Evolutionary conservation across 2,888 invertebrate species (phyloP).

Genomic region (Merodon equestris): DNA sequence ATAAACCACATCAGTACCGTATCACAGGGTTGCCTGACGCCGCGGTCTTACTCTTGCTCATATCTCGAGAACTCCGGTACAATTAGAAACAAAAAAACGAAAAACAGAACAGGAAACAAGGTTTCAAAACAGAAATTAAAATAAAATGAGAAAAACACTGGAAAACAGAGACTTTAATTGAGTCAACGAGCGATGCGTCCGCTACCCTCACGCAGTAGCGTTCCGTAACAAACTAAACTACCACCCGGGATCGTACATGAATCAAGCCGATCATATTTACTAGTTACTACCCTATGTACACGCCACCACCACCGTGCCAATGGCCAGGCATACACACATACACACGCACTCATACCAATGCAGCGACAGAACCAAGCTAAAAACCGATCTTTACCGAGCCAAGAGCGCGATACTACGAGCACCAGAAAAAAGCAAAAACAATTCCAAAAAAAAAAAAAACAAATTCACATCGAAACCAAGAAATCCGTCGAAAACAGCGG

Average conservation of each 20-base stretch:
- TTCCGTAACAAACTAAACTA: conserved; percentile 60
- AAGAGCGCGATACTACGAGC: conserved; percentile 14
- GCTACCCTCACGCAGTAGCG: conserved; percentile 51
- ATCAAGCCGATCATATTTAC: conserved; percentile 60
- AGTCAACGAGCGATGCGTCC: background rate
- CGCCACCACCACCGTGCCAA: conserved; percentile 18
- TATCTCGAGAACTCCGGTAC: background rate
- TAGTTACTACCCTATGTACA: conserved; percentile 64
- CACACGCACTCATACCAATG: conserved; percentile 34
- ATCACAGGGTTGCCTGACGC: background rate
- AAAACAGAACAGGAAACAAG: conserved; percentile 9
- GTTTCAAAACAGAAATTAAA: conserved; percentile 30
- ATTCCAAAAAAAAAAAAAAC: no score
- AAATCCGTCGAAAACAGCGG: no score
- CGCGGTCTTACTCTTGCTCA: conserved; percentile 52
- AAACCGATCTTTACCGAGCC: conserved; percentile 46
- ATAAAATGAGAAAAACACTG: background rate
- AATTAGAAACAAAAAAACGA: background rate
- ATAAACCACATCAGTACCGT: background rate
- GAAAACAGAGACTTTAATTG: background rate
- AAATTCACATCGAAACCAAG: no score
- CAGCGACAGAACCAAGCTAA: conserved; percentile 49
- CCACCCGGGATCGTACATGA: conserved; percentile 67
- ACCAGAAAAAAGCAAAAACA: no score
- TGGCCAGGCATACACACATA: conserved; percentile 43